phyloP scores from a whole-genome alignment of 2,888 invertebrate species.

The Shargacucullia verbasci region DNA sequence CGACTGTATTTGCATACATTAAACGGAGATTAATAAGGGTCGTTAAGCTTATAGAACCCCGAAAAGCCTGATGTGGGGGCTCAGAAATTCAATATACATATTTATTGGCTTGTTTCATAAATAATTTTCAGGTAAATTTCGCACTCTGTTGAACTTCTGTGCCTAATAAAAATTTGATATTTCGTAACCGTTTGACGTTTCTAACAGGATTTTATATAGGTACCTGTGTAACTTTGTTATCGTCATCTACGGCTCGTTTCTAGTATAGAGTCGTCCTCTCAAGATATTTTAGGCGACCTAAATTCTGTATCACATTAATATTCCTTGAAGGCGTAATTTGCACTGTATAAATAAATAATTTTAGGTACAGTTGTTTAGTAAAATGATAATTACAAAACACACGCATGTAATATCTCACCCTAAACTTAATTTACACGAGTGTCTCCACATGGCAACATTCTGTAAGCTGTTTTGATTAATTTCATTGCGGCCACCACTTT shows the following conservation, averaged over 20 bases:
- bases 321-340: too few species aligned
- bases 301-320: too few species aligned
- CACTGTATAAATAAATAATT: too few species aligned
- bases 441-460: conserved; percentile 59
- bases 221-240: too few species aligned
- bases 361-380: not conserved
- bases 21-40: conserved; percentile 48
- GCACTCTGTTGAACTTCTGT: not conserved
- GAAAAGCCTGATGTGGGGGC: conserved; percentile 41
- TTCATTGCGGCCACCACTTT: conserved; percentile 58
- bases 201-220: not conserved
- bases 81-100: conserved; percentile 44
- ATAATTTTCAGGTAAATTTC: conserved; percentile 20
- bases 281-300: too few species aligned
- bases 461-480: conserved; percentile 65
- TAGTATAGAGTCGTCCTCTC: too few species aligned
- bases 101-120: conserved; percentile 39
- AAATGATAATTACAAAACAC: conserved; percentile 16
- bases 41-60: conserved; percentile 42
- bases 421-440: conserved; percentile 53
- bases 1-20: conserved; percentile 52
- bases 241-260: too few species aligned
- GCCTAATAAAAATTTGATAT: conserved; percentile 2
- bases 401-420: conserved; percentile 34
- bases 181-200: not conserved